phyloP scores from a whole-genome alignment of 2,797 vertebrate genomes.

The Siniperca scherzeri region DNA sequence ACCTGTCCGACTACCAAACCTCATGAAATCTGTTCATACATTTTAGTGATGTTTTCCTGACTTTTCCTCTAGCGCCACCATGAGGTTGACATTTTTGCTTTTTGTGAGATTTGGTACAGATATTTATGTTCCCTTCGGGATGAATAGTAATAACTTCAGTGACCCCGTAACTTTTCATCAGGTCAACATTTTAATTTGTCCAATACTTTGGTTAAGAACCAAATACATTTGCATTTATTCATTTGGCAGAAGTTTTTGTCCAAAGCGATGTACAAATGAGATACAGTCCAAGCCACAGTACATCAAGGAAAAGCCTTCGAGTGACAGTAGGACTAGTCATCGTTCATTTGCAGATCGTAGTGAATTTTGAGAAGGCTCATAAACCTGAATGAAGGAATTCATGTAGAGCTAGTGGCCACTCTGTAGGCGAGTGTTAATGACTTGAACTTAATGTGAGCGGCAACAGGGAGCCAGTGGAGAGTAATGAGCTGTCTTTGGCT shows the following conservation, averaged over 20 bases:
- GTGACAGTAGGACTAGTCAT: not conserved
- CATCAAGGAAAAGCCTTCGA: not conserved
- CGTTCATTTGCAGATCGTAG: not conserved
- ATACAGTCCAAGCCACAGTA: not conserved
- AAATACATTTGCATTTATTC: not conserved
- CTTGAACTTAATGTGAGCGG: not conserved
- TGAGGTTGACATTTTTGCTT: not conserved
- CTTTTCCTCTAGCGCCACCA: not conserved
- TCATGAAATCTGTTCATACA: not conserved
- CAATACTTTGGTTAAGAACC: not conserved
- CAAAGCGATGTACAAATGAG: too few relatives aligned
- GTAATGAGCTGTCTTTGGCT: too few relatives aligned
- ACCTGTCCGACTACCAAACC: not conserved
- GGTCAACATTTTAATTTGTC: not conserved
- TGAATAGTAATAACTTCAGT: not conserved
- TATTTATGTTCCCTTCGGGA: not conserved
- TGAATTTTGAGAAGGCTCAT: not conserved
- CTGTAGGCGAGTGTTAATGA: not conserved
- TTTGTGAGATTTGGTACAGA: not conserved
- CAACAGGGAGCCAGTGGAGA: not conserved
- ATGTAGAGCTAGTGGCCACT: not conserved
- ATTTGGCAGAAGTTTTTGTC: not conserved
- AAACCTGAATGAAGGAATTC: too few relatives aligned
- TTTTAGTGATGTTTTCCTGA: not conserved
- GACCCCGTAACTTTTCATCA: not conserved